Evolutionary conservation across 2,888 invertebrate genomes (phyloP).

Genomic region (Eupithecia vulgata): DNA sequence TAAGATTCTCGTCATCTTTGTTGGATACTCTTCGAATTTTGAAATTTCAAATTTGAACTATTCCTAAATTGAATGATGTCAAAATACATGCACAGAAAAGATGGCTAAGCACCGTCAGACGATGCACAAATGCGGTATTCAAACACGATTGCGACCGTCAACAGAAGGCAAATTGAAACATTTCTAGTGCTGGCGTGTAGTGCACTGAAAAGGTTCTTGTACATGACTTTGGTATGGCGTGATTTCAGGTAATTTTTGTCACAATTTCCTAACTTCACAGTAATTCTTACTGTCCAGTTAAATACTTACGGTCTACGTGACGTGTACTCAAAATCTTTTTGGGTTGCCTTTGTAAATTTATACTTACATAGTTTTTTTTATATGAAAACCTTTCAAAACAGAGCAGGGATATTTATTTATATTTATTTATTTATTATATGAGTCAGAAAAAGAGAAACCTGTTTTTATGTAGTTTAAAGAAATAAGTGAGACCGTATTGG

Average conservation of each 20-base stretch:
- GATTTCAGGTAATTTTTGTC: background rate
- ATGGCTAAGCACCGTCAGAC: background rate
- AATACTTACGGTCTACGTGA: no score
- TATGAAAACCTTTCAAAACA: no score
- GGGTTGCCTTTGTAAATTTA: background rate
- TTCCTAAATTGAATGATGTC: background rate
- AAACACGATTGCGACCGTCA: constrained; percentile 32
- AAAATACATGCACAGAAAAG: constrained; percentile 4
- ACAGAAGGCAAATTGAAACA: constrained; percentile 48
- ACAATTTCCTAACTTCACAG: background rate
- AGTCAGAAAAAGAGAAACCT: no score
- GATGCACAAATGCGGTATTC: constrained; percentile 23
- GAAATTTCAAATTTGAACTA: background rate
- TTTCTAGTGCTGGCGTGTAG: constrained; percentile 46
- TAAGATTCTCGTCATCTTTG: background rate
- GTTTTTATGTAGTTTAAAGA: no score
- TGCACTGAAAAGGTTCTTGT: constrained; percentile 29
- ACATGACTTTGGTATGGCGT: constrained; percentile 4
- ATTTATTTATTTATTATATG: no score
- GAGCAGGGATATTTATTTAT: no score
- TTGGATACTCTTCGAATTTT: background rate
- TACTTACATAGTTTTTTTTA: no score
- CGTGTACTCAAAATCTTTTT: background rate
- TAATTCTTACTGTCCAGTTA: background rate
- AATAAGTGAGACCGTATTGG: no score